Percentiles rank a stretch among this genome's conserved stretches.
phyloP scores from a whole-genome alignment of 2,888 invertebrate genomes.

The Oxyscelio sp. region DNA sequence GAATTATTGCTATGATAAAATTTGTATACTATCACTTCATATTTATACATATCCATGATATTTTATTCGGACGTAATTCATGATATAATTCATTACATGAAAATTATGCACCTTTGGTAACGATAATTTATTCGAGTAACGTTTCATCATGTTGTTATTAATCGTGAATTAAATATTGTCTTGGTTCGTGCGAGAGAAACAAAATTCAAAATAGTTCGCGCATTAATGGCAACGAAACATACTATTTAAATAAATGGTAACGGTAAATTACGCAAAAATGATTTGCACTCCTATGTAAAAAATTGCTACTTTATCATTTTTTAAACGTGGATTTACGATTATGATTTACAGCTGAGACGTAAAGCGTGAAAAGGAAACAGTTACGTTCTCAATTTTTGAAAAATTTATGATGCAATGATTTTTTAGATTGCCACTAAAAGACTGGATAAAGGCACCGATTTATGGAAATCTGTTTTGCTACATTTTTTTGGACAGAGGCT shows the following conservation, averaged over 20 bases:
- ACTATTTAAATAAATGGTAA: slow-evolving; percentile 58
- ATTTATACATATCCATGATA: slow-evolving; percentile 34
- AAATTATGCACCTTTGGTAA: no score
- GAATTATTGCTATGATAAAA: slow-evolving; percentile 51
- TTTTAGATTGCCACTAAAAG: slow-evolving; percentile 53
- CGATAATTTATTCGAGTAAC: no score
- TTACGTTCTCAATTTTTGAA: slow-evolving; percentile 68
- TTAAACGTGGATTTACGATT: slow-evolving; percentile 67
- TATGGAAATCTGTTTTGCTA: slow-evolving; percentile 27
- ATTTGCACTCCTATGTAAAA: slow-evolving; percentile 60
- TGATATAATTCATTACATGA: no score
- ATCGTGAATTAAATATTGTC: background rate
- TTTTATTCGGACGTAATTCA: no score
- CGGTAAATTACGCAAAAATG: slow-evolving; percentile 59
- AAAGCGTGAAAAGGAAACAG: slow-evolving; percentile 68
- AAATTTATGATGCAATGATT: slow-evolving; percentile 62
- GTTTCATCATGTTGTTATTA: no score
- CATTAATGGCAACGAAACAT: slow-evolving; percentile 27
- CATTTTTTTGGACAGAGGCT: slow-evolving; percentile 39
- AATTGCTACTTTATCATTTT: slow-evolving; percentile 67
- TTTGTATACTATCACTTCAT: slow-evolving; percentile 49
- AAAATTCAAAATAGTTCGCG: background rate
- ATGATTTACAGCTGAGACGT: slow-evolving; percentile 53
- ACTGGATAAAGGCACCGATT: slow-evolving; percentile 44
- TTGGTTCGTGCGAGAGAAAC: background rate